phyloP scores from a whole-genome alignment of 2,113 vertebrate genomes.

The Gallinago media region DNA sequence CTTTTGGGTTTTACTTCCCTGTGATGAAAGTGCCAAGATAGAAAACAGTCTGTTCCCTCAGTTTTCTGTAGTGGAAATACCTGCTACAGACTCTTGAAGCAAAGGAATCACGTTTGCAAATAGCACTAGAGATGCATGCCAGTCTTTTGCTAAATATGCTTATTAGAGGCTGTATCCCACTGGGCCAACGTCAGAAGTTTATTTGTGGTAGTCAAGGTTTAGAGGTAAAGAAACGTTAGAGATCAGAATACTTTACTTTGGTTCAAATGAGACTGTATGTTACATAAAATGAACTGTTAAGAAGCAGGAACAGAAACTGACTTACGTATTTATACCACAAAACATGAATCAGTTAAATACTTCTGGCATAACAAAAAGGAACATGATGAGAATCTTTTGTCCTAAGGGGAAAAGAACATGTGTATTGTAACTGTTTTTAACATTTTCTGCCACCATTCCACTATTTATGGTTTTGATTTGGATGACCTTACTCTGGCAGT shows the following conservation, averaged over 20 bases:
- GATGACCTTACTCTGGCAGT: slow-evolving; percentile 51
- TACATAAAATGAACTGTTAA: neutral
- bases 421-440: slow-evolving; percentile 58
- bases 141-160: neutral
- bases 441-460: slow-evolving; percentile 43
- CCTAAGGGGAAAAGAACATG: slow-evolving; percentile 54
- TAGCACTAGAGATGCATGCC: neutral
- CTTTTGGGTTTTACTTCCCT: neutral
- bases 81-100: neutral
- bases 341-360: slow-evolving; percentile 58
- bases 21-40: neutral
- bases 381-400: slow-evolving; percentile 48
- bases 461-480: slow-evolving; percentile 62
- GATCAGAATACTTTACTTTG: neutral
- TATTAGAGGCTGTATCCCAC: neutral
- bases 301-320: slow-evolving; percentile 43
- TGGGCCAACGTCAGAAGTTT: neutral
- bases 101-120: neutral
- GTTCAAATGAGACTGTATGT: neutral
- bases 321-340: slow-evolving; percentile 15
- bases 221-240: neutral
- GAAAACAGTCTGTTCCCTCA: neutral
- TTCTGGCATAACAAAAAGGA: slow-evolving; percentile 56
- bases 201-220: neutral
- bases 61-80: neutral